Base-by-base conservation (phyloP, 2,888 invertebrate species). In the Aleiodes testaceus region DNA sequence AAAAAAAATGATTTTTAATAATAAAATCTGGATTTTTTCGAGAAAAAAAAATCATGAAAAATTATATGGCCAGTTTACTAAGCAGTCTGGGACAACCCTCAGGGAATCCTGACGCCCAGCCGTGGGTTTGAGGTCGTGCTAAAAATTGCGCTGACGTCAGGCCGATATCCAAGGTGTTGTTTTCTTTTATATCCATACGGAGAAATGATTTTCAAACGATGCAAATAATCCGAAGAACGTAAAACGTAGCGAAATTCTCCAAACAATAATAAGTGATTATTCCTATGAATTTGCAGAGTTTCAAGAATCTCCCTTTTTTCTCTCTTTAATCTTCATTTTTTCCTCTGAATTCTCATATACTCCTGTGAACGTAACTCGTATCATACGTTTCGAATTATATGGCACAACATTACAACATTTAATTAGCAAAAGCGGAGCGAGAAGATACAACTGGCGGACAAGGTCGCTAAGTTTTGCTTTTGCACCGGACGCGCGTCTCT, bases 371-470 rank as follows among this genome's bases (percentile, higher is more conserved):
- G 70, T 64, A 72, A 70, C 71, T 71, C 55, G 53, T 74, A 72
- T 77, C 69, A 77, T 75, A 74, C 65, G 72, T 30, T 66, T 11
- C 9, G 59, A 45, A 66, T 72, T 70, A 44, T 70, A 73, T 64
- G 45, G 18, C 61, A 61, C 74, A 61, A 71, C 66, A 73, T 81
- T 79, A 79, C 77, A 77, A 77, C 77, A 80, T 82, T 77, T 81
- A 84, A 84, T 84, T 84, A 83, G 81, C 76, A 78, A 63, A 80
- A 80, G 72, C 79, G 78, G 77, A 78, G 77, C 78, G 79, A 63
- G 45, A 83, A 84, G 83, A 84, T 11, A 36, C 83, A 83, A 84
- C 80, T 80, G 81, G 79, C 71, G 78, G 78, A 79, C 81, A 83
- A 82, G 84, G 84, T 82, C 81, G 81, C 74, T 72, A 68, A 49